Base-by-base conservation (phyloP, 2,113 vertebrate genomes). In the Brienomyrus longianalis region DNA sequence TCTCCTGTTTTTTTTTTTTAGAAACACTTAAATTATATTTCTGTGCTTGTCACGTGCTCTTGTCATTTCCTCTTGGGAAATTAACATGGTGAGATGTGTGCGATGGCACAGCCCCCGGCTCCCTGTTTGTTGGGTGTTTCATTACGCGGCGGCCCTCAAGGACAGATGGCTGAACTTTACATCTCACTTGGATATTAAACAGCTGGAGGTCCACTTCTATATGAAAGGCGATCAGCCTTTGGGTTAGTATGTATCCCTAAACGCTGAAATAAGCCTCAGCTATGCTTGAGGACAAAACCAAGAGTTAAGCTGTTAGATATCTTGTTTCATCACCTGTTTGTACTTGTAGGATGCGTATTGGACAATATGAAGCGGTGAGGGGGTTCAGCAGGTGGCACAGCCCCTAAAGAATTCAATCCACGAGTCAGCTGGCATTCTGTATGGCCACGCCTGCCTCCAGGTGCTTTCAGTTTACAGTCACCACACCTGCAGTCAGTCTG, bases 21-120 rank as follows among this genome's bases (percentile, higher is more conserved):
- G 84, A 86, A 86, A 86, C 47, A 50, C 83, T 86, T 87, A 31
- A 51, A 56, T 87, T 35, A 27, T 54, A 87, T 87, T 87, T 87
- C 11, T 52, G 85, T 5, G 17, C n/a, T 87, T 87, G 85, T 56
- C 85, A 56, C 13, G 6, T 56, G 48, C 50, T 21, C 6, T 2
- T 54, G 27, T 87, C 51, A 39, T 56, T 87, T 87, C 51, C 85
- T 54, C 85, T 39, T 21, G 51, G 85, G 85, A 87, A 87, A 87
- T 87, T 87, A 87, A 54, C 51, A 21, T 19, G 51, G 11, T 87
- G 27, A 23, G 19, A 48, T 56, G 85, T 87, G 85, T 56, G 51
- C 5, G 23, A 70, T 70, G 27, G 85, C 17, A 35, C 19, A 35
- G 85, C 85, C 51, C 31, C 45, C 35, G n/a, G 85, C 50, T 39